Conservation (phyloP, 2,113 vertebrate species). For the Isurus oxyrinchus region DNA sequence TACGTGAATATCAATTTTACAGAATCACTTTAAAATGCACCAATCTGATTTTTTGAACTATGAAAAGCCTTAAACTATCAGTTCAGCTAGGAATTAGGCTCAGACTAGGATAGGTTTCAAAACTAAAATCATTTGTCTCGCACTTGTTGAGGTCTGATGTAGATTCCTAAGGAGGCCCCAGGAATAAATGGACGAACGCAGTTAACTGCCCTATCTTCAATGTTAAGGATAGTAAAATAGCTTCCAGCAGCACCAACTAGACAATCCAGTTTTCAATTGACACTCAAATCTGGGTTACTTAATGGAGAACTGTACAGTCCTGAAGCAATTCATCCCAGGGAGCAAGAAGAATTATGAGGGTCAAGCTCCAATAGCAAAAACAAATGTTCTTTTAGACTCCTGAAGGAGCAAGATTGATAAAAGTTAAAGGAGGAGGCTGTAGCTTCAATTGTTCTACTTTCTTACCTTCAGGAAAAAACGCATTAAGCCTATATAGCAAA, state of each 20-base stretch:
- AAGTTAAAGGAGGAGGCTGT: background rate
- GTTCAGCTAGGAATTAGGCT: background rate
- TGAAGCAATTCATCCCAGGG: background rate
- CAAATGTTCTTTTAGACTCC: background rate
- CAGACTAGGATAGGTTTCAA: background rate
- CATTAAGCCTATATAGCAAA: background rate
- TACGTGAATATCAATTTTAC: background rate
- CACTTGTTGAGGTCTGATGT: background rate
- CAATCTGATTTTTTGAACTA: background rate
- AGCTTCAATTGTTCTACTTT: background rate
- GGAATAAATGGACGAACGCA: background rate
- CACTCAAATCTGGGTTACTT: background rate
- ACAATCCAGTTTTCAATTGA: background rate
- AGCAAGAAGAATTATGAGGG: background rate
- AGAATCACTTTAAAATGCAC: background rate
- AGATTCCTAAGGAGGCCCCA: background rate
- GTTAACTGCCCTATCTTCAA: background rate
- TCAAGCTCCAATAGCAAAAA: background rate
- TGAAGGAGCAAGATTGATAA: background rate
- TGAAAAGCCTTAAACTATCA: background rate
- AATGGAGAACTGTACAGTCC: background rate
- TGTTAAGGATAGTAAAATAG: background rate
- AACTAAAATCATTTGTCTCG: background rate
- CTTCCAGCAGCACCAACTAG: background rate
- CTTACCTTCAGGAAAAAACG: background rate